Evolutionary conservation across 2,888 invertebrate species (phyloP), one percentile per base, ranked within the genome.

Genomic region (Aporophyla nigra): DNA sequence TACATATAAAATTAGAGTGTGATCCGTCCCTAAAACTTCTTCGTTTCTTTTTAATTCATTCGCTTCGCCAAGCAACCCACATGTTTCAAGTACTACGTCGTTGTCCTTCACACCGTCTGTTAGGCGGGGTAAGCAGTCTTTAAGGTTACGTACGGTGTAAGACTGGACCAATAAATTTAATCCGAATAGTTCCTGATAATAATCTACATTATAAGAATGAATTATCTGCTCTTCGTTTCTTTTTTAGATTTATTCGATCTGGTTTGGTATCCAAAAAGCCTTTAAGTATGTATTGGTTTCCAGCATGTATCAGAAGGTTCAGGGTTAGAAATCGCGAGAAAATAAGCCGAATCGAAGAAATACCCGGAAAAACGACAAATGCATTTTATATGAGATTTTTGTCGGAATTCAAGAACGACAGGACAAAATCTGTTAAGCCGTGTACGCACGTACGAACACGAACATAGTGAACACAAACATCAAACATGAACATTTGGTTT

Each of bases 21-120:
- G 14, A 51, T 10, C 3, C 27, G n/a, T 21, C 82, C 76, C 6
- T 83, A 73, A 79, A n/a, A 59, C 33, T 40, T 46, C 16, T 40
- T 67, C 19, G 24, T 80, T 80, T 76, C 67, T 76, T 84, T 83
- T 84, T 76, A 80, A 83, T 84, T 84, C 7, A 80, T 73, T 84
- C 70, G 10, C 43, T 65, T 68, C 27, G 19, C 65, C 43, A 61
- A 71, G 54, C 63, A 62, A 70, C 81, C 85, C 54, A 80, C 81
- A 73, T 71, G 40, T 83, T 72, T 70, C 51, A 27, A 79, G 62
- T 54, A 74, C 63, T 83, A 63, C 27, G 49, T 72, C 61, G 70
- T 58, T 12, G 21, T 40, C 56, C 56, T 71, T 74, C n/a, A 71
- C 51, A n/a, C 33, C 61, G 16, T 66, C 43, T n/a, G 33, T 40